A percentile compares a stretch with the other conserved stretches of the same genome.
Conservation (phyloP, 2,113 vertebrate genomes). For the Nerophis lumbriciformis region DNA sequence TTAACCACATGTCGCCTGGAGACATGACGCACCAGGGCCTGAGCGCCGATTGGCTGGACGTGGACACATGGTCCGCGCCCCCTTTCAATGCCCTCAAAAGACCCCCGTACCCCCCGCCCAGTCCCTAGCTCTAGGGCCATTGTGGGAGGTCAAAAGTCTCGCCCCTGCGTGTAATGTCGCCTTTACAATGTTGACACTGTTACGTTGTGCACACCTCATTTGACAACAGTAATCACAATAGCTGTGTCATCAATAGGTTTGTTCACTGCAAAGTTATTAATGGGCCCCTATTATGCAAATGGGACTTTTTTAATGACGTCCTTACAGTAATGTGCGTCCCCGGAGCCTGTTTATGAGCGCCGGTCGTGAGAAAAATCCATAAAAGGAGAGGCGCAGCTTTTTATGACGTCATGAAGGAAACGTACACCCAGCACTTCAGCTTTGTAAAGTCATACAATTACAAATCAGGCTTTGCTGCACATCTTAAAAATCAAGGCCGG, state of each 20-base stretch:
- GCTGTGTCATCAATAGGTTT: constrained; percentile 1
- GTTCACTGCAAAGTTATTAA: neutral
- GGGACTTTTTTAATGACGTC: too few relatives aligned
- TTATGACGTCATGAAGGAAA: too few relatives aligned
- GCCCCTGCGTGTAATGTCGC: constrained; percentile 52
- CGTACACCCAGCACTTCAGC: too few relatives aligned
- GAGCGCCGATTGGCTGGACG: constrained; percentile 46
- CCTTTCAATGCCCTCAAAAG: constrained; percentile 39
- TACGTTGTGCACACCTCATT: constrained; percentile 22
- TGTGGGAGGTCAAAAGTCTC: constrained; percentile 58
- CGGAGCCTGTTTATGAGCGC: too few relatives aligned
- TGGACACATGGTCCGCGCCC: constrained; percentile 62
- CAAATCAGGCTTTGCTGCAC: too few relatives aligned
- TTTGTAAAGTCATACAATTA: too few relatives aligned
- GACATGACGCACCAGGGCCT: constrained; percentile 56
- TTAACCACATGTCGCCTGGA: constrained; percentile 70
- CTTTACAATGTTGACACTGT: constrained; percentile 25
- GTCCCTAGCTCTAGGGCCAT: constrained; percentile 48
- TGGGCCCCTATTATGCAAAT: neutral
- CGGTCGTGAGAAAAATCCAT: neutral
- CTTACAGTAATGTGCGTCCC: too few relatives aligned
- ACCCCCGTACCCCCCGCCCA: constrained; percentile 28
- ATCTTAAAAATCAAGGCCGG: too few relatives aligned
- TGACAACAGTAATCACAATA: neutral
- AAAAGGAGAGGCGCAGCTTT: too few relatives aligned